Conservation (phyloP, 2,797 vertebrate genomes). For the Peromyscus attwateri region DNA sequence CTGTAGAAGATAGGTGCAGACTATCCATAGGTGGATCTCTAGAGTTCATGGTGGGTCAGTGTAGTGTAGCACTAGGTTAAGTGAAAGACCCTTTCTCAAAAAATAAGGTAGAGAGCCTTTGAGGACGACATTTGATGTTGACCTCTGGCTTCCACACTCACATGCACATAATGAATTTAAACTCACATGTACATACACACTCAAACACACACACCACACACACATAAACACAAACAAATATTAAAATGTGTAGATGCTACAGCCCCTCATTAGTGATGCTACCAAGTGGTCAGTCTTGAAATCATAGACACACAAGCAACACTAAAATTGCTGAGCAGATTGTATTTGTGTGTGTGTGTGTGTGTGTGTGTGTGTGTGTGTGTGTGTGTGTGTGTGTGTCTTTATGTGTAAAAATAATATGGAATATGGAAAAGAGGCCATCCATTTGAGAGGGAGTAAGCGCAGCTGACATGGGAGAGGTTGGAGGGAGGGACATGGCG, state of each 20-base stretch:
- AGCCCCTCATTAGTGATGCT: neutral
- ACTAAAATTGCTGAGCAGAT: neutral
- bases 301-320: neutral
- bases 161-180: accelerated
- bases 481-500: too few relatives aligned
- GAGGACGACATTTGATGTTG: neutral
- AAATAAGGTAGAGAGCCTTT: neutral
- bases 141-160: too few relatives aligned
- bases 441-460: too few relatives aligned
- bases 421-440: too few relatives aligned
- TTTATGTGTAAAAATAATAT: too few relatives aligned
- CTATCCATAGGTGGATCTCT: neutral
- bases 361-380: too few relatives aligned
- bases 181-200: neutral
- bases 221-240: neutral
- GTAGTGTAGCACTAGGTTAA: neutral
- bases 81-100: too few relatives aligned
- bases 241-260: neutral
- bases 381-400: too few relatives aligned
- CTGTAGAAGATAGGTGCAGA: neutral
- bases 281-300: neutral
- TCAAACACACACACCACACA: neutral
- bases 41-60: too few relatives aligned
- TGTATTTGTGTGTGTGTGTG: neutral
- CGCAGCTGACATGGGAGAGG: too few relatives aligned